phyloP scores from a whole-genome alignment of 2,888 invertebrate genomes.

The Parnassius smintheus region DNA sequence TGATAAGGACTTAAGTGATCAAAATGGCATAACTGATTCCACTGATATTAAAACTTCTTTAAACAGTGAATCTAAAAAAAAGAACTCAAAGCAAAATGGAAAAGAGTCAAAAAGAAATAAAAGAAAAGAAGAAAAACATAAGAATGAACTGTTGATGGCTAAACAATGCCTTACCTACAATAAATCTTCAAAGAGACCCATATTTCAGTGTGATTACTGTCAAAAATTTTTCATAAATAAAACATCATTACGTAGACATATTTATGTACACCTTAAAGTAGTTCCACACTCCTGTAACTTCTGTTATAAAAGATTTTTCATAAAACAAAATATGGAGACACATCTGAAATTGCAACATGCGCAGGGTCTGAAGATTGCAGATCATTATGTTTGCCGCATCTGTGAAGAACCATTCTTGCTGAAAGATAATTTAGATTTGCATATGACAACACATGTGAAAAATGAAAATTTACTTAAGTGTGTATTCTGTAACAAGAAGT shows the following conservation, averaged over 20 bases:
- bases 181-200: constrained; percentile 23
- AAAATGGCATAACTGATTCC: constrained; percentile 42
- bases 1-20: constrained; percentile 59
- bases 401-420: constrained; percentile 89
- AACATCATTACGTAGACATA: constrained; percentile 85
- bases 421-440: constrained; percentile 87
- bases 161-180: constrained; percentile 18
- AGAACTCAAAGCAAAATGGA: constrained; percentile 17
- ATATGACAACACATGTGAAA: constrained; percentile 86
- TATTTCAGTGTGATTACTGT: constrained; percentile 82
- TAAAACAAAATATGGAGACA: constrained; percentile 83
- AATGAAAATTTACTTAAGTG: constrained; percentile 81
- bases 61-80: constrained; percentile 30
- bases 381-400: constrained; percentile 84
- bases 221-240: constrained; percentile 83
- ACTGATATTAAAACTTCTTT: constrained; percentile 23
- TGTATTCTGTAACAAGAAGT: constrained; percentile 79
- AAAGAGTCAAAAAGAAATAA: constrained; percentile 32
- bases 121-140: not conserved
- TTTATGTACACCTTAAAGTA: constrained; percentile 83
- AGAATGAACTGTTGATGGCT: constrained; percentile 17
- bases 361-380: constrained; percentile 43
- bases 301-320: constrained; percentile 84
- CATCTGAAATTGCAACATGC: constrained; percentile 82
- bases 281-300: constrained; percentile 83